These are phyloP conservation scores for Andricus grossulariae DNA, from an alignment of 1,140 invertebrate genomes.

Conservation along the genomic window DNA sequence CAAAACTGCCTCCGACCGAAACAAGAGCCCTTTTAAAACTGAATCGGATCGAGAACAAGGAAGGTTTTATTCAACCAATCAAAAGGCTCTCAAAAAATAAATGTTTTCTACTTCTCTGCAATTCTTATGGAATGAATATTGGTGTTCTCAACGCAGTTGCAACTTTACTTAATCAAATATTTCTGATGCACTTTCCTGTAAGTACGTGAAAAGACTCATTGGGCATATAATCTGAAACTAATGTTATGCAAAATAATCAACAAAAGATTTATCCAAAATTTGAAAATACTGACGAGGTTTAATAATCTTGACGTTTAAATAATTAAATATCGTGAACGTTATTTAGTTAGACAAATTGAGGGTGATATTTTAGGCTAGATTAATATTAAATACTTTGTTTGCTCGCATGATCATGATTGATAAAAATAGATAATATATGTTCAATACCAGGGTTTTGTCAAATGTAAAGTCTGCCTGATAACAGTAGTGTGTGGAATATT, in stretches of 20 bases:
- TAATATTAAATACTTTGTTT: no score
- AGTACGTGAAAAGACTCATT: constrained; percentile 51
- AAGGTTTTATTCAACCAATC: constrained; percentile 56
- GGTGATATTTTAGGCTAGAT: no score
- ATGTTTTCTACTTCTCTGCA: constrained; percentile 78
- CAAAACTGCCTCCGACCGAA: constrained; percentile 78
- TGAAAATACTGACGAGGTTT: neutral
- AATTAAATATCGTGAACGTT: no score
- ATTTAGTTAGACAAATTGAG: no score
- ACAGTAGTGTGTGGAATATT: no score
- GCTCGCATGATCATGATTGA: no score
- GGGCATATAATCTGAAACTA: no score
- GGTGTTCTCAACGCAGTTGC: constrained; percentile 83
- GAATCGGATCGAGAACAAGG: constrained; percentile 43
- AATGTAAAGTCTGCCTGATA: no score
- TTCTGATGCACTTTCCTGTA: constrained; percentile 79
- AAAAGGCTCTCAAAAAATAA: constrained; percentile 77
- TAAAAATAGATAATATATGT: no score
- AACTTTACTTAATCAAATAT: constrained; percentile 81
- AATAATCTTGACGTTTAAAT: no score
- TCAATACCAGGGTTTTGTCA: no score
- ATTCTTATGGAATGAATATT: constrained; percentile 83
- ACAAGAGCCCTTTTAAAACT: constrained; percentile 73
- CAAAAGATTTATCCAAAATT: neutral
- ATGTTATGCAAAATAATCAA: no score